A percentile compares a stretch with the other conserved stretches of the same genome.
Conservation (phyloP, 2,888 invertebrate species). For the Temnothorax unifasciatus region DNA sequence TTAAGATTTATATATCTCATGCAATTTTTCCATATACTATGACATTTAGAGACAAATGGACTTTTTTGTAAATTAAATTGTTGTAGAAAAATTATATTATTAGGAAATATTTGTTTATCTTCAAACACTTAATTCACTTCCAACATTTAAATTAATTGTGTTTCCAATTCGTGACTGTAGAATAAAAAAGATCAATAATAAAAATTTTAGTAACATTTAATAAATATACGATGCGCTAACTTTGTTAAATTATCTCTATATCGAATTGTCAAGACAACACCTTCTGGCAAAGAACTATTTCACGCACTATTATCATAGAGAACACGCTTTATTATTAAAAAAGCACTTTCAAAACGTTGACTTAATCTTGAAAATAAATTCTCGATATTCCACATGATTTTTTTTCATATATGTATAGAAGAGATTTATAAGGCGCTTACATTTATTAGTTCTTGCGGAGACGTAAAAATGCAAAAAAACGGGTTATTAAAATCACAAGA, state of each 20-base stretch:
- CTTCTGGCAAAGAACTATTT: neutral
- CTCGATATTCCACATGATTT: constrained; percentile 7
- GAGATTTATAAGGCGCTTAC: neutral
- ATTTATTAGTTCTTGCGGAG: neutral
- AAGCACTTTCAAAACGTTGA: neutral
- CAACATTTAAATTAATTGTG: neutral
- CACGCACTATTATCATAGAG: neutral
- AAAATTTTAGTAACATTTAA: neutral
- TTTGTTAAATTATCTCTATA: neutral
- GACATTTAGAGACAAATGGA: neutral
- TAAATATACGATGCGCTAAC: neutral
- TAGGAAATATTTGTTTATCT: neutral
- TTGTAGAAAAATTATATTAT: neutral
- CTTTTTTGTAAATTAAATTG: neutral
- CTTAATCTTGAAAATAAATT: constrained; percentile 34
- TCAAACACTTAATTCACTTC: neutral
- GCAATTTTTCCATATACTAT: neutral
- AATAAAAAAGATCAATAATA: neutral
- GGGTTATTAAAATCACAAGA: constrained; percentile 14
- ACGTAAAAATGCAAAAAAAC: neutral
- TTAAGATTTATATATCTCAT: neutral
- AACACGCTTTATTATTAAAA: neutral
- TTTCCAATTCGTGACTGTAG: neutral
- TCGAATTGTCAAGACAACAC: neutral
- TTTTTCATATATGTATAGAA: constrained; percentile 4